Base-by-base conservation (phyloP, 2,113 vertebrate species). In the Alethe diademata region DNA sequence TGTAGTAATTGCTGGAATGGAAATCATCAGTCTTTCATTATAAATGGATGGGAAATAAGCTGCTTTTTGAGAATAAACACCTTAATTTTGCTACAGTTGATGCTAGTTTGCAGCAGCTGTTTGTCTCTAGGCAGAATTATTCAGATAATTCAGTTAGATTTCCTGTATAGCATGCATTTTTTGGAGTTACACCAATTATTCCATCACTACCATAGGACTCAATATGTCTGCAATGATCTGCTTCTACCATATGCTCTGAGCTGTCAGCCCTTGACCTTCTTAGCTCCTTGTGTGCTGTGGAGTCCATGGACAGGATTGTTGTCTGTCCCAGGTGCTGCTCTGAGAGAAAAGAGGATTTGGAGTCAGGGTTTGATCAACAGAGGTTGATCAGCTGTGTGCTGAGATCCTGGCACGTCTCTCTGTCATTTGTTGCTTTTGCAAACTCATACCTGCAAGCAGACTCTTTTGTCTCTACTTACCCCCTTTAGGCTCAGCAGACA, bases 51-150 rank as follows among this genome's bases (percentile, higher is more conserved):
- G 78, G 53, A 92, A 96, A 73, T 86, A 64, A 87, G 48, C 40
- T 73, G 53, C 45, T 90, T 78, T 92, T 92, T 84, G 57, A 86
- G 81, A 93, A 72, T 47, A 65, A 95, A 88, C 60, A 73, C 89
- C 78, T 93, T 53, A 24, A 11, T 73, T 82, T 94, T 95, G 40
- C 90, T 87, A 71, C 79, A 58, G 14, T 23, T 76, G 66, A 24
- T 84, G 31, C 17, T 93, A 69, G 53, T 69, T 92, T 22, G 17
- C 67, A 81, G 53, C 48, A 94, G 53, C 78, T 87, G 50, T 61
- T 91, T 86, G 19, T 74, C 71, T 72, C 25, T 67, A 61, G 80
- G 81, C 84, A 75, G 74, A 91, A 82, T 85, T 83, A 42, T 69
- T 72, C 80, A 42, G 74, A 36, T 95, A 58, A 91, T 85, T 91